Evolutionary conservation across 2,888 invertebrate genomes (phyloP).

Genomic region (Trachelus iudaicus): DNA sequence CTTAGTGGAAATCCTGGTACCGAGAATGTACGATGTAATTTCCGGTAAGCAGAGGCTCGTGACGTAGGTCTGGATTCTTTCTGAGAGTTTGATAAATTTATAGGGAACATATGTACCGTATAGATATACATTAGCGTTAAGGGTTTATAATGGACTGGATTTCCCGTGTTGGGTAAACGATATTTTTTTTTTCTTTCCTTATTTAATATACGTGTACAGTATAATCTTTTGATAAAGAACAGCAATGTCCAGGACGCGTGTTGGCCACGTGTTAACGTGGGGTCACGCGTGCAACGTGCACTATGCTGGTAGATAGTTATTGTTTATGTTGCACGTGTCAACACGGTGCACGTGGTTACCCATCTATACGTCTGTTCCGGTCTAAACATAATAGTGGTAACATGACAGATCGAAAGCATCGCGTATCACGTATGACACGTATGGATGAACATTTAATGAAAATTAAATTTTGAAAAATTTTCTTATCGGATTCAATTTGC

Average conservation of each 20-base stretch:
- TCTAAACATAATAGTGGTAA: constrained; percentile 1
- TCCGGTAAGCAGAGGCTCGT: neutral
- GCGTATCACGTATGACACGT: neutral
- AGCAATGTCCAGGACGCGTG: constrained; percentile 13
- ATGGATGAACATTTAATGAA: neutral
- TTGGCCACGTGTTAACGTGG: constrained; percentile 29
- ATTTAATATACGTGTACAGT: neutral
- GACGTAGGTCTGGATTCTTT: neutral
- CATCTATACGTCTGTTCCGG: constrained; percentile 20
- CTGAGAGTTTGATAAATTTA: neutral
- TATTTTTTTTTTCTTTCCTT: constrained; percentile 4
- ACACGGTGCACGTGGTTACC: constrained; percentile 46
- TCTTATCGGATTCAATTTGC: neutral
- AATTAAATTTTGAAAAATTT: neutral
- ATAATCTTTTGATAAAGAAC: neutral
- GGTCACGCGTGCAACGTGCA: constrained; percentile 30
- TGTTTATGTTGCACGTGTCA: constrained; percentile 48
- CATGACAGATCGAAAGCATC: constrained; percentile 2
- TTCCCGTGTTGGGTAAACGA: neutral
- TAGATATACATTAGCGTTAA: neutral
- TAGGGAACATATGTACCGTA: neutral
- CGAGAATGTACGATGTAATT: neutral
- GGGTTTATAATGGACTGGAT: neutral
- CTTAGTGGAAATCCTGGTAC: neutral
- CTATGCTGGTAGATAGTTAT: constrained; percentile 34